Base-by-base conservation (phyloP, 2,888 invertebrate species). In the Chrysodeixis includens region DNA sequence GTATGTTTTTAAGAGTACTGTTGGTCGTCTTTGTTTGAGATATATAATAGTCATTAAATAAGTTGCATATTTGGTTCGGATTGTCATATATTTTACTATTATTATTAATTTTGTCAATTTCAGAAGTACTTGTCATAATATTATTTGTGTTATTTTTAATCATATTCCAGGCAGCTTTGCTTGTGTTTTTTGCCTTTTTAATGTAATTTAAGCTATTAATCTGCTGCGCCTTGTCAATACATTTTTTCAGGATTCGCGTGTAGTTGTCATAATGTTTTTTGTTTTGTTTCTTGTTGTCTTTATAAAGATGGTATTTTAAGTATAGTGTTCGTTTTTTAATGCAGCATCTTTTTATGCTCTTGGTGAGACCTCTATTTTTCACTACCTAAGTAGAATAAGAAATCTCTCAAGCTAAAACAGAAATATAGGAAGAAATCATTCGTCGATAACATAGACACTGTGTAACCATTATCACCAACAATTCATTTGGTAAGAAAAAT, bases 31-130 rank as follows among this genome's bases (percentile, higher is more conserved):
- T 54, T 4, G 61, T 55, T 32, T 14, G 32, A 32, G 61, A 32
- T 32, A 55, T 55, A 6, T 62, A 58, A n/a, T 20, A 58, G 7
- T 51, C 9, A 58, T 58, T 62, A 30, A 61, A 61, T 61, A 55
- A 2, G 32, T 62, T 49, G 49, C 61, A 62, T 9, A 62, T 62
- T 8, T 55, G n/a, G n/a, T 55, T 32, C 14, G 61, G 55, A 30
- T 55, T 49, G 30, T 61, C 61, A 61, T 22, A 32, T 32, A n/a
- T 30, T 46, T 49, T 18, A 55, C n/a, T 46, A 49, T 62, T 35
- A n/a, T 0, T 26, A 8, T 51, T 22, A 22, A 62, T n/a, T 30
- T n/a, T 0, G n/a, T 55, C 62, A 35, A 51, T 16, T 14, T 62
- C 62, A 12, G 49, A 46, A 16, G 16, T 9, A 49, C 26, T 49